Base-by-base conservation (phyloP, 92 coral and sea anemone genomes). In the Porites divaricata region DNA sequence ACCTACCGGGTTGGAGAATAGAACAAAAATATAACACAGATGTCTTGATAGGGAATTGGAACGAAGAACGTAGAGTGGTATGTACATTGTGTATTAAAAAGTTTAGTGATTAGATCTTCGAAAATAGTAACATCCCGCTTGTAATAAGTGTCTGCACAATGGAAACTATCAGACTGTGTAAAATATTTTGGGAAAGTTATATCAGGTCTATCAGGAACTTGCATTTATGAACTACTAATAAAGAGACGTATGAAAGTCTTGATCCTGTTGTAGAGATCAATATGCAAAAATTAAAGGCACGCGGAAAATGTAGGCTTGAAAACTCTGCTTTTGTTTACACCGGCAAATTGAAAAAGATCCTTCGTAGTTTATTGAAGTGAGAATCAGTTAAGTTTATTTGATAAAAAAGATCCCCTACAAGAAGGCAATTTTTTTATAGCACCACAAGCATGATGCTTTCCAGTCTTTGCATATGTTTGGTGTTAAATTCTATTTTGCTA, bases 11-110 rank as follows among this genome's bases (percentile, higher is more conserved):
- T 26, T 97, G 99, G 99, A 89, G 95, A 90, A 97, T 95, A 69
- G 99, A 97, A 75, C 96, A 91, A 74, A 88, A 83, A 67, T 97
- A 93, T 50, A 88, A 86, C 51, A 93, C 91, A 14, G 89, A 89
- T 83, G 99, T 97, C 35, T 83, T 97, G 80, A 95, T 97, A 56
- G 99, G 99, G 14, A 97, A 97, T 56, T 97, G 99, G 99, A 93
- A 86, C 84, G 99, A 97, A 48, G 99, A 92, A 54, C 89, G 96
- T 2, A 79, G 98, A 65, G 95, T 92, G 91, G 99, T 97, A 89
- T 14, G 91, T 73, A 1, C 12, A 20, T 2, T 0, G 45, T 35
- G 45, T 35, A 35, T 35, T n/a, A n/a, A n/a, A n/a, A n/a, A n/a
- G 45, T 35, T 35, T 35, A 6, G 7, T 5, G 45, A 35, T 54